These are phyloP conservation scores for Pycnonotus jocosus DNA, from an alignment of 2,113 vertebrate genomes.

Conservation along the genomic window DNA sequence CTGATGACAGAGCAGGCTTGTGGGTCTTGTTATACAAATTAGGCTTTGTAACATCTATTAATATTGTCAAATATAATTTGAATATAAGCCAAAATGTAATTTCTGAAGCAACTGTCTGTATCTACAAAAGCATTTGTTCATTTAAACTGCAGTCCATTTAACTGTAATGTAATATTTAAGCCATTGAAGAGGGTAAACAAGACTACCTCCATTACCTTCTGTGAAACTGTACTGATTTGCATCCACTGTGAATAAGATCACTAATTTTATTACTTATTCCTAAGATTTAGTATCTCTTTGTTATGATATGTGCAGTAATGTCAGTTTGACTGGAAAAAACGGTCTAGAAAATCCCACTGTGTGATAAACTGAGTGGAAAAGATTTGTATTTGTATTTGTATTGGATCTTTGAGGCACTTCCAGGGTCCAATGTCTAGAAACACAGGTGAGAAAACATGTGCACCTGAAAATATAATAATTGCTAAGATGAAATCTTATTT, in stretches of 20 bases:
- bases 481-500: not conserved
- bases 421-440: not conserved
- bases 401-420: not conserved
- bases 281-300: not conserved
- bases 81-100: not conserved
- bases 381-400: not conserved
- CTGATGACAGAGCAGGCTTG: not conserved
- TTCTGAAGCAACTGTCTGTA: not conserved
- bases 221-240: not conserved
- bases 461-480: not conserved
- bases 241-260: not conserved
- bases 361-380: not conserved
- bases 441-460: not conserved
- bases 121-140: not conserved
- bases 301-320: not conserved
- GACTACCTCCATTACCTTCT: not conserved
- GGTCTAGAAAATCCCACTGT: not conserved
- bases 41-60: not conserved
- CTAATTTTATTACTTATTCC: not conserved
- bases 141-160: not conserved
- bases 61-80: not conserved
- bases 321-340: not conserved
- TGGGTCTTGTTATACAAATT: not conserved
- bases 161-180: not conserved
- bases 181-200: not conserved